Evolutionary conservation across 2,888 invertebrate species (phyloP).

Genomic region (Machimus atricapillus): DNA sequence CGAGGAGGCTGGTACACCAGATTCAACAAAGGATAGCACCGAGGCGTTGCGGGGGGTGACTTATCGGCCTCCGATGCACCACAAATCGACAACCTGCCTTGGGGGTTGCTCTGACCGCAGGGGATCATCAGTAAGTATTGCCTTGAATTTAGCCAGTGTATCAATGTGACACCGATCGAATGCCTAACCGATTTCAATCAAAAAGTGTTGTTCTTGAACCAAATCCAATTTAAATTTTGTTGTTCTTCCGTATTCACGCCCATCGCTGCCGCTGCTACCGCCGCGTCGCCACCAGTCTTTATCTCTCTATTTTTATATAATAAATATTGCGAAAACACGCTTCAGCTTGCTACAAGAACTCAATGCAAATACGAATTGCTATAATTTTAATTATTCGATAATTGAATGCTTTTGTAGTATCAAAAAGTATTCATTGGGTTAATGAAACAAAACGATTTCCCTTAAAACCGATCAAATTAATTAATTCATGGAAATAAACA

Average conservation of each 20-base stretch:
- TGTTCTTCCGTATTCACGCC: background rate
- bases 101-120: conserved; percentile 76
- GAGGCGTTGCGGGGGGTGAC: conserved; percentile 67
- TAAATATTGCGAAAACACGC: background rate
- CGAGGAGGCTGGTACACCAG: conserved; percentile 65
- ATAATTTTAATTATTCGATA: background rate
- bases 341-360: background rate
- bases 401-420: background rate
- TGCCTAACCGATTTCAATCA: background rate
- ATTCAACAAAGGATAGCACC: conserved; percentile 66
- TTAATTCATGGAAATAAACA: background rate
- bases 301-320: background rate
- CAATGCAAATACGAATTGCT: background rate
- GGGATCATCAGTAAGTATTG: conserved; percentile 76
- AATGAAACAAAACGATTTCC: background rate
- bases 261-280: background rate
- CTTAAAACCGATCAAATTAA: background rate
- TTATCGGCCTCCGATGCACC: conserved; percentile 67
- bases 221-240: background rate
- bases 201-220: background rate
- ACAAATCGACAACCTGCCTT: conserved; percentile 72
- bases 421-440: background rate
- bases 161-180: conserved; percentile 5
- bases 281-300: background rate
- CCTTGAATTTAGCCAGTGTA: background rate